Conservation (phyloP, 2,113 vertebrate genomes). For the Epinephelus cyanopodus region DNA sequence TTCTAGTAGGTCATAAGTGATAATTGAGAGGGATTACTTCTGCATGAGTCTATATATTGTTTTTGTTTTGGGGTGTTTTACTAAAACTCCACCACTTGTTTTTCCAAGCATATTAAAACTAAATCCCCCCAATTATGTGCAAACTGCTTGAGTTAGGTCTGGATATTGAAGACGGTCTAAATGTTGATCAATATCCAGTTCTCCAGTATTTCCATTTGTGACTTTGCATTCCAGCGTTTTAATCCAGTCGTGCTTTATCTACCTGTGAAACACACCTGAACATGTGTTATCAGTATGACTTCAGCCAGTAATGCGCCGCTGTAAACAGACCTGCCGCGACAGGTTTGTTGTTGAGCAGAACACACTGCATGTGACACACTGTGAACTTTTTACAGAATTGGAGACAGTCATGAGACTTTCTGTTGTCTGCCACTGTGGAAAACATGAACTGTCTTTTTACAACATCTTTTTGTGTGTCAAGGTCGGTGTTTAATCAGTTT, state of each 20-base stretch:
- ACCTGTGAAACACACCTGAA: background rate
- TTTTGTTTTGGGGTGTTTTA: background rate
- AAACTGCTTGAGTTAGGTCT: background rate
- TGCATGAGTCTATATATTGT: too few species aligned
- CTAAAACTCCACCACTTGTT: background rate
- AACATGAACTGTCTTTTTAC: background rate
- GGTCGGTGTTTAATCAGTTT: background rate
- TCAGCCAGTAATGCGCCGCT: background rate
- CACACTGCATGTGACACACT: conserved; percentile 21
- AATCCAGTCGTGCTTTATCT: conserved; percentile 16
- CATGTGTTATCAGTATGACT: conserved; percentile 21
- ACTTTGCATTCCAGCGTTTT: background rate
- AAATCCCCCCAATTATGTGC: background rate
- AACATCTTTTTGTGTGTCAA: background rate
- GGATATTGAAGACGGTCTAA: background rate
- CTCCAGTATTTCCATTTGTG: background rate
- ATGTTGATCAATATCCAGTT: background rate
- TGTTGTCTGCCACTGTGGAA: background rate
- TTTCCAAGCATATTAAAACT: background rate
- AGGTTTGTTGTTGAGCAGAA: too few species aligned
- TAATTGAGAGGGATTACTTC: too few species aligned
- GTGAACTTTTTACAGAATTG: conserved; percentile 25
- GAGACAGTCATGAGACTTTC: conserved; percentile 10
- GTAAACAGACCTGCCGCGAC: background rate
- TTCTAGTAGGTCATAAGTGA: too few species aligned